phyloP scores from a whole-genome alignment of 2,797 vertebrate genomes.

The Alcedo atthis region DNA sequence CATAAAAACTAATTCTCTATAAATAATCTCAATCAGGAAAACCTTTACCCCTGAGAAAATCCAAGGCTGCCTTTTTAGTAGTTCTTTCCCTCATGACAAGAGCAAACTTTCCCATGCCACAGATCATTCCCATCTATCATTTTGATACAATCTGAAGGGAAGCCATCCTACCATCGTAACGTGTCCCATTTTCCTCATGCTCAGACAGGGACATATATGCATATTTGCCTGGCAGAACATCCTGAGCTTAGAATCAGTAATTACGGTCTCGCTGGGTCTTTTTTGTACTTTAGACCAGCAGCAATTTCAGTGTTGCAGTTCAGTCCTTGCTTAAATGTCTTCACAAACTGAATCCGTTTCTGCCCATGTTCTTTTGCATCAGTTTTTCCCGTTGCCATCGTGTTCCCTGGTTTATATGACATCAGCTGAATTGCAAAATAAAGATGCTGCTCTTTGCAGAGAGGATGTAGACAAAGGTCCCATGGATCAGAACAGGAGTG shows the following conservation, averaged over 20 bases:
- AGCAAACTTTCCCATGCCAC: constrained; percentile 53
- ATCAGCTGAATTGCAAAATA: background rate
- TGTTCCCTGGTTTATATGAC: background rate
- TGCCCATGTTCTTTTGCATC: background rate
- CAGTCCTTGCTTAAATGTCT: background rate
- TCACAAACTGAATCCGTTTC: background rate
- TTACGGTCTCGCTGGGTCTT: background rate
- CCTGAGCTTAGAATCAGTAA: background rate
- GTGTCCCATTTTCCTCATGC: background rate
- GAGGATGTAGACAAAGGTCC: background rate
- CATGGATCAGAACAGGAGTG: background rate
- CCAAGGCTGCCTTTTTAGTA: constrained; percentile 42
- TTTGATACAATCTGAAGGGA: background rate
- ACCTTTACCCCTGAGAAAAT: constrained; percentile 33
- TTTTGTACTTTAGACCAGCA: background rate
- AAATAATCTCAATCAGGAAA: constrained; percentile 49
- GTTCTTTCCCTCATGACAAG: constrained; percentile 42
- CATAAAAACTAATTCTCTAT: constrained; percentile 50
- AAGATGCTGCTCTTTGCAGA: background rate
- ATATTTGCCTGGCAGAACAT: background rate
- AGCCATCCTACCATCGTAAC: background rate
- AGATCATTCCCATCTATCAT: background rate
- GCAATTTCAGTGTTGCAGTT: background rate
- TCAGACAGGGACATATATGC: background rate
- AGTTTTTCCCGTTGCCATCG: background rate